These are phyloP conservation scores for Pseudolycoriella hygida DNA, from an alignment of 2,888 invertebrate genomes.

Conservation along the genomic window DNA sequence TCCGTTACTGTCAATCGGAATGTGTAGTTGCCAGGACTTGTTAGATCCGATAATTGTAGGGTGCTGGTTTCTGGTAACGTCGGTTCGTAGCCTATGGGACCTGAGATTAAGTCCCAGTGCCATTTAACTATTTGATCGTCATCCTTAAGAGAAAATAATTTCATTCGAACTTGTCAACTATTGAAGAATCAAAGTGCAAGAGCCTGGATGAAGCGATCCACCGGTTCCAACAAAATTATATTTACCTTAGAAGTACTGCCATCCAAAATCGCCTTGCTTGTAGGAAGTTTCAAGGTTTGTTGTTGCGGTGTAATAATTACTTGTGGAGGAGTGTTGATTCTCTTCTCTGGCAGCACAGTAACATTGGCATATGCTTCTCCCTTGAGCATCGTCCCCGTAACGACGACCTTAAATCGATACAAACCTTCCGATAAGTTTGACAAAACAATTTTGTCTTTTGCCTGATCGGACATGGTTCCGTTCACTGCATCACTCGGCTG, in stretches of 20 bases:
- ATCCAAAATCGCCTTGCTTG: constrained; percentile 77
- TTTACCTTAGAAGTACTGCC: constrained; percentile 53
- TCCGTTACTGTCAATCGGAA: constrained; percentile 85
- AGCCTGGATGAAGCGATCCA: no score
- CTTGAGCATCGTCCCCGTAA: constrained; percentile 57
- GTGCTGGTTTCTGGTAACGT: constrained; percentile 63
- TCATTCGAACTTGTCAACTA: no score
- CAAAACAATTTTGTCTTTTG: constrained; percentile 64
- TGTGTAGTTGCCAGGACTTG: constrained; percentile 74
- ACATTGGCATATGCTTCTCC: constrained; percentile 79
- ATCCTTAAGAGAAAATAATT: no score
- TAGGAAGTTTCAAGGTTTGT: constrained; percentile 78
- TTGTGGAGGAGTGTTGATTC: constrained; percentile 67
- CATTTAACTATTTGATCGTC: constrained; percentile 74
- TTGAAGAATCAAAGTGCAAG: not conserved
- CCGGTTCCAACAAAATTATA: no score
- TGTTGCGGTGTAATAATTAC: constrained; percentile 72
- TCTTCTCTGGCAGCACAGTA: constrained; percentile 67
- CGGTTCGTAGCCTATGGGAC: constrained; percentile 73
- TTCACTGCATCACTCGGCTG: constrained; percentile 63
- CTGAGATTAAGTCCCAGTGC: constrained; percentile 84
- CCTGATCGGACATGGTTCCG: constrained; percentile 65
- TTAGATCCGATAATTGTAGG: constrained; percentile 65
- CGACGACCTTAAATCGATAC: constrained; percentile 72
- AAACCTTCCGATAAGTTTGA: constrained; percentile 72